Evolutionary conservation across 2,113 vertebrate species (phyloP).

Genomic region (Boulengeromyrus knoepffleri): DNA sequence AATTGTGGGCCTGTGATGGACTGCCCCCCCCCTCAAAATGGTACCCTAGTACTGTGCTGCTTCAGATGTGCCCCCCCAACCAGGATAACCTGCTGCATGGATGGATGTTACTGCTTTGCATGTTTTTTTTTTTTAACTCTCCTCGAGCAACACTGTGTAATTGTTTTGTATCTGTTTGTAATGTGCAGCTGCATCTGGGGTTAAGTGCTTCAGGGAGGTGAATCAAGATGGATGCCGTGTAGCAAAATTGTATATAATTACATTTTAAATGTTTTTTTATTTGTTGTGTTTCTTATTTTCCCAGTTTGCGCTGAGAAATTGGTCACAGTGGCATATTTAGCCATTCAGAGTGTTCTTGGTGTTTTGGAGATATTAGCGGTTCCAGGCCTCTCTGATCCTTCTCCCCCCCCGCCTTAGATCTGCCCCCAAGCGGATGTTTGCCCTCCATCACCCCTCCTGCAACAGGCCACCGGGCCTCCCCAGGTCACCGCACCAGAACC

Average conservation of each 20-base stretch:
- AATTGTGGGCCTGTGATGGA: background rate
- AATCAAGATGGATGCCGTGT: background rate
- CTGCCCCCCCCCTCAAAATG: background rate
- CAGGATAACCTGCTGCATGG: background rate
- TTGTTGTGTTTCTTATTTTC: background rate
- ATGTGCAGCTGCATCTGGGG: background rate
- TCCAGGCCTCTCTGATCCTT: background rate
- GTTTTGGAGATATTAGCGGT: background rate
- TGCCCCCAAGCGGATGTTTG: conserved; percentile 80
- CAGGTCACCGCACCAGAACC: conserved; percentile 59
- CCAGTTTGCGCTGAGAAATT: background rate
- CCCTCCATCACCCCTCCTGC: conserved; percentile 76
- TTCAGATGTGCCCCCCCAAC: background rate
- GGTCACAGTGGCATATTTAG: background rate
- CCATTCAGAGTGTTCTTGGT: background rate
- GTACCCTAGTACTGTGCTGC: background rate
- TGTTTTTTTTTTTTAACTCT: background rate
- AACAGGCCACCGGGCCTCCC: conserved; percentile 62
- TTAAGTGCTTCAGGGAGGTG: background rate
- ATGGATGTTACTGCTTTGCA: background rate
- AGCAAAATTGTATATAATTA: background rate
- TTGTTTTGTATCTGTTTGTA: background rate
- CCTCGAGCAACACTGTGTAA: background rate
- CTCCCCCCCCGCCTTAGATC: conserved; percentile 44
- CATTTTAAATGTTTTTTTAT: background rate